Evolutionary conservation across 2,888 invertebrate species (phyloP).

Genomic region (Cheiracanthium punctorium): DNA sequence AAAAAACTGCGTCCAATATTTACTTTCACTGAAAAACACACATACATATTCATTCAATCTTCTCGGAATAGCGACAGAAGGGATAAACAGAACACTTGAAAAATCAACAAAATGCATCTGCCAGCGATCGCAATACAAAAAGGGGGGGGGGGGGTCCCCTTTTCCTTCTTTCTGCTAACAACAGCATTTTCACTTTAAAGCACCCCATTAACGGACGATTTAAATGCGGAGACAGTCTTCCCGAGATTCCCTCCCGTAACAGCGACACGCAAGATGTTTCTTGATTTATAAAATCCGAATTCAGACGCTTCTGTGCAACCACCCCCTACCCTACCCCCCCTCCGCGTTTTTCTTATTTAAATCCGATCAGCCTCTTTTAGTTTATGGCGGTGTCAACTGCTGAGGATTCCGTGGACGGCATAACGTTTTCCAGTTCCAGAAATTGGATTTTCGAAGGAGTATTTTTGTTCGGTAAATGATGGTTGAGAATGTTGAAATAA

Average conservation of each 20-base stretch:
- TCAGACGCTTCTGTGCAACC: constrained; percentile 38
- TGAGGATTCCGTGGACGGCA: constrained; percentile 31
- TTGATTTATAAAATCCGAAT: constrained; percentile 46
- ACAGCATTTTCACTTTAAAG: constrained; percentile 5
- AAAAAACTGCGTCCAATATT: no score
- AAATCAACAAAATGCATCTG: not conserved
- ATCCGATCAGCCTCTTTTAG: constrained; percentile 21
- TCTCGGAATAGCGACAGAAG: no score
- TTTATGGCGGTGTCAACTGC: constrained; percentile 59
- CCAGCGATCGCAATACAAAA: not conserved
- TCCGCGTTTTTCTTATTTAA: constrained; percentile 41
- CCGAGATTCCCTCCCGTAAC: not conserved
- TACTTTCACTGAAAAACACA: no score
- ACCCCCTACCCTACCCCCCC: constrained; percentile 16
- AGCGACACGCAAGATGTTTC: constrained; percentile 55
- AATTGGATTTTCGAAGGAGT: not conserved
- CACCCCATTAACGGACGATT: constrained; percentile 47
- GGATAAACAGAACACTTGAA: no score
- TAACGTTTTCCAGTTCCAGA: constrained; percentile 1
- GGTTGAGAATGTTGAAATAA: not conserved
- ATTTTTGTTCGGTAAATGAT: not conserved
- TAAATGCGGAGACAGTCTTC: constrained; percentile 49
- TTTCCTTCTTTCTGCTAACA: not conserved
- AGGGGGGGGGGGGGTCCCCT: not conserved
- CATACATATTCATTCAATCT: no score